These are phyloP conservation scores for Myotis vivesi DNA, from an alignment of 2,797 vertebrate genomes.

Conservation along the genomic window DNA sequence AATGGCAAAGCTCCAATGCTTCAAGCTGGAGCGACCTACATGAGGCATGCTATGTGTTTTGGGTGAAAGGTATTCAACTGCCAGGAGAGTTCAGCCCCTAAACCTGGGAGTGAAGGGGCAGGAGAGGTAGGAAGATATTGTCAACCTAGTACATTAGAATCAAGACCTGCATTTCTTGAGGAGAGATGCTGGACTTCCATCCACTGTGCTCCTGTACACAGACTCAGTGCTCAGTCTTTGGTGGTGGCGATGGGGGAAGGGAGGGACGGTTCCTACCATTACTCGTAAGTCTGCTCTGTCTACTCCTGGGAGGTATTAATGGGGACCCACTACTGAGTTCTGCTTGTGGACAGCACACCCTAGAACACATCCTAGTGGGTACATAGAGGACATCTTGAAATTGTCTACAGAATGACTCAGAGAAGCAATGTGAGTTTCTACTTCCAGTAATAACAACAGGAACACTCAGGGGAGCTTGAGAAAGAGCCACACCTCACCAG, in stretches of 20 bases:
- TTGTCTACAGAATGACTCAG: neutral
- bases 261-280: neutral
- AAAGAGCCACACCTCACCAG: neutral
- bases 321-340: neutral
- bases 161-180: neutral
- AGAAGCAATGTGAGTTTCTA: neutral
- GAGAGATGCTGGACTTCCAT: neutral
- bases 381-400: rapidly evolving
- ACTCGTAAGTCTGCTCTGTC: neutral
- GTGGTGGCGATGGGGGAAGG: too few species aligned
- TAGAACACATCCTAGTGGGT: too few species aligned
- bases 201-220: neutral
- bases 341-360: neutral
- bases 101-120: neutral
- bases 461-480: too few species aligned
- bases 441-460: neutral
- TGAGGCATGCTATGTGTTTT: neutral
- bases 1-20: neutral
- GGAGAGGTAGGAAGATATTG: neutral
- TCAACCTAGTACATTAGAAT: neutral
- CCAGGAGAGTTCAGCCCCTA: neutral
- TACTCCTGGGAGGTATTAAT: neutral
- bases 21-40: too few species aligned
- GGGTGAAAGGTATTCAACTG: neutral
- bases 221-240: neutral